Evolutionary conservation across 2,888 invertebrate genomes (phyloP), one percentile per base, ranked within the genome.

Genomic region (Cheilosia pagana): DNA sequence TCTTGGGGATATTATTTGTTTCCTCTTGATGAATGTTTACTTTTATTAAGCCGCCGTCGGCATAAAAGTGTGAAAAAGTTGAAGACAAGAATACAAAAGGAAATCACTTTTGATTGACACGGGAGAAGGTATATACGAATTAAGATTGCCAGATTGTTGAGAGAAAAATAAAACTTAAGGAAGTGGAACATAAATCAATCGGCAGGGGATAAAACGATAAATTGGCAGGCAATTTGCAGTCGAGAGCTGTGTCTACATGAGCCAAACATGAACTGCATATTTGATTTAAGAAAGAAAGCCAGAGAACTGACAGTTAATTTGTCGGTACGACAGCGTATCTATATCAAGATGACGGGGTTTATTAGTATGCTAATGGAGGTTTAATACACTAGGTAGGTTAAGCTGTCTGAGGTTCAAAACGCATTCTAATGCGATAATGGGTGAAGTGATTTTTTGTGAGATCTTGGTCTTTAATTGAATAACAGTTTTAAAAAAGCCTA

Each of bases 141-240:
- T 75, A 59, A 74, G 78, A 78, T 74, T 68, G 82, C 71, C 75
- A 71, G 68, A 53, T 79, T 23, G 45, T 21, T 23, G 10, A 7
- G 53, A 14, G 16, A 21, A 60, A 60, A 48, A 78, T 39, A 59
- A 28, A 35, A 53, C 52, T 43, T n/a, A 16, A 25, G 53, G 50
- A 39, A 65, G 50, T 45, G 71, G 57, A 57, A 70, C 68, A 70
- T 68, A 79, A 83, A 83, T 78, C 83, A 83, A 83, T 83, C 79
- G 83, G 65, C 65, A 59, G 39, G 59, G 57, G 78, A 83, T 83
- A 63, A 50, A 68, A 59, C 52, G 28, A 70, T 67, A 62, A 83
- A 79, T 83, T 83, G 83, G 70, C 79, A 70, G 68, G 59, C 74
- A 83, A 83, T 79, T 70, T 75, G 53, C 23, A 57, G 72, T 75